Base-by-base conservation (phyloP, 2,888 invertebrate genomes). In the Pseudoips prasinana region DNA sequence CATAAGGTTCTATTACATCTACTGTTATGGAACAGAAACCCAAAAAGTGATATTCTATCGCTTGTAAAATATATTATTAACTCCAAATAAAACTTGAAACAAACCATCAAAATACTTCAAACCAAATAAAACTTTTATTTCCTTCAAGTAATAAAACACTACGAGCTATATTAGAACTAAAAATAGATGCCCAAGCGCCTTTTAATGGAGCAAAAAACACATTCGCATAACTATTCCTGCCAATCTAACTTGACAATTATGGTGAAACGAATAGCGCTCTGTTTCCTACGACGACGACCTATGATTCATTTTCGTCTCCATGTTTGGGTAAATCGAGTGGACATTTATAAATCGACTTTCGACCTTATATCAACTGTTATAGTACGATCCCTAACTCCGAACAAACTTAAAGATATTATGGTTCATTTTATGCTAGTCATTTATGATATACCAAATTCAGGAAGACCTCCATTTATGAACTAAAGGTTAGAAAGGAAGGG, bases 241-340 rank as follows among this genome's bases (percentile, higher is more conserved):
- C 25, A 50, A 32, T 33, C 32, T 22, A 49, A 35, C 28, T 32
- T 46, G 22, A 46, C 33, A 36, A 56, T 44, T 52, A 56, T 26
- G 8, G 8, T 6, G 19, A 34, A 29, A 27, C 19, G 14, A 37
- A 59, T 52, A 57, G 37, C 25, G 55, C 54, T 47, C 49, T 35
- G 46, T 52, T 55, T 61, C 43, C 44, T 38, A 42, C 40, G 37
- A 30, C 33, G 41, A 42, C 28, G 24, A 27, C 35, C 46, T 54
- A 64, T 73, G 73, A 73, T 48, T 71, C 73, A 73, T 60, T 52
- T 29, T 39, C 58, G 45, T 55, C 41, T 55, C 71, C 76, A 59
- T 73, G 42, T 74, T 63, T 71, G 75, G 75, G 61, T 64, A 75
- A 71, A 76, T 72, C 64, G 59, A 66, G 67, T 59, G 48, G 46